Percentiles rank a stretch among this genome's conserved stretches.
Evolutionary conservation across 2,888 invertebrate genomes (phyloP).

Genomic region (Cephus nigrinus): DNA sequence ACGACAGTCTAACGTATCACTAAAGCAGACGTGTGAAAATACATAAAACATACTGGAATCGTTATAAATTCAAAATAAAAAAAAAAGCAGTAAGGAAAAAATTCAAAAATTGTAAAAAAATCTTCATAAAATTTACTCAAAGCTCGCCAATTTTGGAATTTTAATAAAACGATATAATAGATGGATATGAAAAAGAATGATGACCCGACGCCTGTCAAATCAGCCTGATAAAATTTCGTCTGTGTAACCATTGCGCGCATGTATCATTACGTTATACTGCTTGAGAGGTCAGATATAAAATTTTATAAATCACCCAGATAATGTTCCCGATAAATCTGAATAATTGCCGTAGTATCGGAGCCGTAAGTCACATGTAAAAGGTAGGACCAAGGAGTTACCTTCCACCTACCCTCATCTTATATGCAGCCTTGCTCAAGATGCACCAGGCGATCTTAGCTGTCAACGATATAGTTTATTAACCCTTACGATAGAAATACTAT

Average conservation of each 20-base stretch:
- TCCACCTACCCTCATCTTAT: neutral
- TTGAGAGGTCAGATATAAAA: neutral
- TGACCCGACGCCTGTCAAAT: neutral
- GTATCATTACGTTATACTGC: neutral
- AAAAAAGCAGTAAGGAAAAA: neutral
- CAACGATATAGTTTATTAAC: neutral
- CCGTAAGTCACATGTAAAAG: neutral
- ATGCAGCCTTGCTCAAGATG: neutral
- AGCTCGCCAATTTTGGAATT: neutral
- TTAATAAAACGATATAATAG: neutral
- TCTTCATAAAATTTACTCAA: neutral
- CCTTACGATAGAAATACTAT: neutral
- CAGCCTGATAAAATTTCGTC: neutral
- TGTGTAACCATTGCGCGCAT: neutral
- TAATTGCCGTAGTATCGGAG: slow-evolving; percentile 11
- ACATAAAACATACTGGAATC: neutral
- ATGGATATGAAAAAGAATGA: neutral
- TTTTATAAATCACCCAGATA: slow-evolving; percentile 9
- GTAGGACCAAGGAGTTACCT: neutral
- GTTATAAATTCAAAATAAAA: neutral
- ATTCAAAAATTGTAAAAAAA: neutral
- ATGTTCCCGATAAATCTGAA: slow-evolving; percentile 17
- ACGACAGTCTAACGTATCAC: neutral
- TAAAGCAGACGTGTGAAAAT: neutral
- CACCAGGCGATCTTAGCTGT: neutral